These are phyloP conservation scores for Genyomyrus donnyi DNA, from an alignment of 2,113 vertebrate genomes.

Conservation along the genomic window DNA sequence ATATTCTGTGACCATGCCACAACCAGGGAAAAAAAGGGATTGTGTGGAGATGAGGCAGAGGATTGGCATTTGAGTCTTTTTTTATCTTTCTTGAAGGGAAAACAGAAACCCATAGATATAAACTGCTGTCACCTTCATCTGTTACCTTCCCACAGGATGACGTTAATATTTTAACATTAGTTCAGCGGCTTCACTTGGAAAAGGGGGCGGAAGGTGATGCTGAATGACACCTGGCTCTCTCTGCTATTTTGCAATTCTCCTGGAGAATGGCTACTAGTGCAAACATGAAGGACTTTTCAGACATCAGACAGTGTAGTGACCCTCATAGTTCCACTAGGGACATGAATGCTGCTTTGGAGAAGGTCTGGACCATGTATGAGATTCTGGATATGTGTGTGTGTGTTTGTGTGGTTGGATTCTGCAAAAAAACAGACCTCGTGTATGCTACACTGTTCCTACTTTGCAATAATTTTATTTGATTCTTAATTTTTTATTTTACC, in stretches of 20 bases:
- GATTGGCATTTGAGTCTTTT: background rate
- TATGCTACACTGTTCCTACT: background rate
- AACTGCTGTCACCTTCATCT: background rate
- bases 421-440: background rate
- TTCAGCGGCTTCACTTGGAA: background rate
- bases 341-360: constrained; percentile 32
- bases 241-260: constrained; percentile 63
- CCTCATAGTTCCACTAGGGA: constrained; percentile 62
- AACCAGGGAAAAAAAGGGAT: background rate
- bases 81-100: background rate
- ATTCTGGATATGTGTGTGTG: background rate
- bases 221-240: constrained; percentile 50
- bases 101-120: constrained; percentile 1
- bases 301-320: constrained; percentile 54
- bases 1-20: background rate
- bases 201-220: background rate
- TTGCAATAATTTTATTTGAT: background rate
- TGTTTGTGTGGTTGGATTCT: background rate
- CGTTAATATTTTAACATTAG: constrained; percentile 1
- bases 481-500: background rate
- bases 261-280: constrained; percentile 65
- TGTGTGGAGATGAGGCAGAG: background rate
- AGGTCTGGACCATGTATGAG: background rate
- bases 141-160: background rate
- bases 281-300: constrained; percentile 62